phyloP scores from a whole-genome alignment of 1,140 invertebrate genomes.

The Bombus confusus region DNA sequence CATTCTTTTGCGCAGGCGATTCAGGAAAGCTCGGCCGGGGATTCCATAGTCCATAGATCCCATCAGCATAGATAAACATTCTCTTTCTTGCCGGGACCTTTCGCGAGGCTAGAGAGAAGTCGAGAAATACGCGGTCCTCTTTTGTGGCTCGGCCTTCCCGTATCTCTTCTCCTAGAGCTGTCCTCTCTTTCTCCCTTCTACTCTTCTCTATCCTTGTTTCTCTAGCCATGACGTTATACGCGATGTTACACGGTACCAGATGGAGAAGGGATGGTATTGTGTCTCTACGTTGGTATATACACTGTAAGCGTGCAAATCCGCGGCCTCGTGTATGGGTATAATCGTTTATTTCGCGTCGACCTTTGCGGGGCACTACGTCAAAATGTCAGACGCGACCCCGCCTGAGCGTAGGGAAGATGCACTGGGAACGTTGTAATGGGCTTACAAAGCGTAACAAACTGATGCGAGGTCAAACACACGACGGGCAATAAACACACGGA shows the following conservation, averaged over 20 bases:
- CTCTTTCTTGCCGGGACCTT: conserved; percentile 61
- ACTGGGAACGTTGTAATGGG: conserved; percentile 82
- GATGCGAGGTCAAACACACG: conserved; percentile 82
- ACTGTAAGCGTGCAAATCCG: conserved; percentile 42
- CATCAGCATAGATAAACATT: conserved; percentile 69
- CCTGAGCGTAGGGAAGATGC: conserved; percentile 78
- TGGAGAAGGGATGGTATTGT: conserved; percentile 51
- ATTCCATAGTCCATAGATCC: conserved; percentile 63
- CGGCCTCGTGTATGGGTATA: conserved; percentile 68
- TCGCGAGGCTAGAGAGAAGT: conserved; percentile 51
- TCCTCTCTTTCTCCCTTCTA: not conserved
- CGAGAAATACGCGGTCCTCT: conserved; percentile 59
- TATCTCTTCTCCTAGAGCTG: conserved; percentile 37
- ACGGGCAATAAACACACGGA: conserved; percentile 82
- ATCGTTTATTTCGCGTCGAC: conserved; percentile 82
- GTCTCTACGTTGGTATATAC: conserved; percentile 57
- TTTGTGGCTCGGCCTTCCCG: conserved; percentile 39
- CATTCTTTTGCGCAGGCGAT: not conserved
- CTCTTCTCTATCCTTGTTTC: not conserved
- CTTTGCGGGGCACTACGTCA: conserved; percentile 82
- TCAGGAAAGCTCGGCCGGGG: conserved; percentile 18
- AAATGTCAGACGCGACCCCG: conserved; percentile 81
- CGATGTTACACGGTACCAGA: conserved; percentile 2
- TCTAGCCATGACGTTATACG: not conserved
- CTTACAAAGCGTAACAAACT: conserved; percentile 83